Evolutionary conservation across 2,888 invertebrate genomes (phyloP), one percentile per base, ranked within the genome.

Genomic region (Aphidoletes aphidimyza): DNA sequence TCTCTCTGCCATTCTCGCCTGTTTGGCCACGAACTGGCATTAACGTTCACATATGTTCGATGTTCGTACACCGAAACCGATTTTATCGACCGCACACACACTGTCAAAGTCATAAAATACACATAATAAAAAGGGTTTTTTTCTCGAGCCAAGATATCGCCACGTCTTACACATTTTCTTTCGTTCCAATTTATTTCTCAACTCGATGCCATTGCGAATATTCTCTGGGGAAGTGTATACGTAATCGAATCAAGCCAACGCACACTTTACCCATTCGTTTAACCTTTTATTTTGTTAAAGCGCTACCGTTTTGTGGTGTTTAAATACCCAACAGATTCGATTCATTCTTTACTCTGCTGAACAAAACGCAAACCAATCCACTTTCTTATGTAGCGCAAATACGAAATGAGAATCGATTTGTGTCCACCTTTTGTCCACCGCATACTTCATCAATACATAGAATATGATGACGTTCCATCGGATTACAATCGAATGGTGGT

Each of bases 11-110:
- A 11, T 39, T 39, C 39, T 39, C 6, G 5, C 39, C 39, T 39
- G n/a, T n/a, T n/a, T n/a, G n/a, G n/a, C n/a, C n/a, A n/a, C n/a
- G n/a, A n/a, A n/a, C n/a, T n/a, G n/a, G 6, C 39, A 39, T 11
- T 8, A 8, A 39, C 39, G 47, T 17, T 11, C 17, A 47, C 11
- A 47, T 47, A 2, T 26, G 54, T 54, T n/a, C n/a, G n/a, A 22
- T 54, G 54, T 14, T 5, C 11, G 54, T n/a, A 3, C 19, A 54
- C 8, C 6, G 2, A 34, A 54, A 26, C 22, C 30, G 34, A 69
- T 30, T 69, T 69, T 69, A 69, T 69, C 69, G 69, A 69, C 69
- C 69, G 69, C 69, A 69, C 30, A 69, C 69, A 69, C 69, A 69
- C 69, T 69, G 69, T 69, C 69, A 69, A 6, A 30, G 14, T 30